Base-by-base conservation (phyloP, 53 echinoderm and acorn worm genomes). In the Henricia sp. region DNA sequence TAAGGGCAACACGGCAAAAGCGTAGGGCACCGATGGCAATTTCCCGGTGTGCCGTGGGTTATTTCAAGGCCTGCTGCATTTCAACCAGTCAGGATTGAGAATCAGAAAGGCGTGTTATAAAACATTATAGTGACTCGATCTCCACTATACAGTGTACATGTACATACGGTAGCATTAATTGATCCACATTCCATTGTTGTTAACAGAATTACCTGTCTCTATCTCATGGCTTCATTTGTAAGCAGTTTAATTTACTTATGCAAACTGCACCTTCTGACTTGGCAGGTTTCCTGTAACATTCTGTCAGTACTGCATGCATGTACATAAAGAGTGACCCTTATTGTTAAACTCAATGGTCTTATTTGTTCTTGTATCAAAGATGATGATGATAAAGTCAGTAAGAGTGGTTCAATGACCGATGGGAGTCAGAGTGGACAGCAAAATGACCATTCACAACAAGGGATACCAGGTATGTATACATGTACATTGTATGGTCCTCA, bases 301-400 rank as follows among this genome's bases (percentile, higher is more conserved):
- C 53, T 60, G 16, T 35, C 4, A 23, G 13, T 26, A 34, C 34
- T 64, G 1, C 9, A 32, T 2, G 4, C 16, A 9, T 48, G 9
- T 16, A 11, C 48, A 9, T 9, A 48, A 9, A 11, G 9, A 11
- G 48, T 48, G 9, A 48, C 48, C 48, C 9, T 9, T 48, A 48
- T 16, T 48, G 9, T 16, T 48, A 28, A 67, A 17, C 4, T 14
- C 9, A 0, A 24, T 69, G 17, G 4, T 37, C 56, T 57, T 11
- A 26, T 13, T 59, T 59, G 6, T 58, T 58, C 29, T 59, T 37
- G 25, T 58, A 19, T 41, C 32, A 10, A 33, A 80, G 80, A 80
- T 62, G 80, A 80, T 28, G 80, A 80, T 58, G 80, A 80, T 32
- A 80, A 46, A 36, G 63, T 64, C 64, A 80, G 80, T 33, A 80